Evolutionary conservation across 2,888 invertebrate genomes (phyloP), one percentile per base, ranked within the genome.

Genomic region (Acleris holmiana): DNA sequence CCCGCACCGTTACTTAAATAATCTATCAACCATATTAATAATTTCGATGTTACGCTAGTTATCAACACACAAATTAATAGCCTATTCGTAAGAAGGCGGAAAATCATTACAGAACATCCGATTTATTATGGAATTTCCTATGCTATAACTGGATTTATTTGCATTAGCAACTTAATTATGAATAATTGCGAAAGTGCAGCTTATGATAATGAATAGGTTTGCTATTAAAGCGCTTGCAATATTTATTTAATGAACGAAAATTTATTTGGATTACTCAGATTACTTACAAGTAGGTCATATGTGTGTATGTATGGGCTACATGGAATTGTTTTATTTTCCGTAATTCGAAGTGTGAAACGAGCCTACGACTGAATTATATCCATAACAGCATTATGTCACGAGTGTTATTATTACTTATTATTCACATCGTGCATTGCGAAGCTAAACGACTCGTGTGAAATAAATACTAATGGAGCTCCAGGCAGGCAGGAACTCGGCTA

Each of bases 101-200:
- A 81, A 76, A 76, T 77, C 71, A 73, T 78, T 76, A 77, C 71
- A 70, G 69, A 73, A 77, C 72, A 76, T 81, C 82, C 80, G 78
- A 76, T 69, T 72, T 72, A 57, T 68, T 65, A 67, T 69, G 59
- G 58, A 72, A 68, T 65, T 59, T 48, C 53, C 59, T 54, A 25
- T 46, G 54, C 54, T 21, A 44, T 54, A 44, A 54, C 44, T 17
- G 13, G 41, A 44, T 55, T 44, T 55, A 23, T 23, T 44, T 55
- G 44, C 17, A 23, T 54, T 44, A 54, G 40, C 23, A 8, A 23
- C 21, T 41, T 15, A 54, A 54, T 44, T 23, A 44, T n/a, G 41
- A 21, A 44, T 55, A 17, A 44, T 44, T 44, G 44, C 41, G 23
- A 41, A 44, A 23, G 23, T n/a, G 13, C 40, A 54, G 7, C 54